A percentile compares a stretch with the other conserved stretches of the same genome.
Conservation (phyloP, 2,113 vertebrate species). For the Chitala chitala region DNA sequence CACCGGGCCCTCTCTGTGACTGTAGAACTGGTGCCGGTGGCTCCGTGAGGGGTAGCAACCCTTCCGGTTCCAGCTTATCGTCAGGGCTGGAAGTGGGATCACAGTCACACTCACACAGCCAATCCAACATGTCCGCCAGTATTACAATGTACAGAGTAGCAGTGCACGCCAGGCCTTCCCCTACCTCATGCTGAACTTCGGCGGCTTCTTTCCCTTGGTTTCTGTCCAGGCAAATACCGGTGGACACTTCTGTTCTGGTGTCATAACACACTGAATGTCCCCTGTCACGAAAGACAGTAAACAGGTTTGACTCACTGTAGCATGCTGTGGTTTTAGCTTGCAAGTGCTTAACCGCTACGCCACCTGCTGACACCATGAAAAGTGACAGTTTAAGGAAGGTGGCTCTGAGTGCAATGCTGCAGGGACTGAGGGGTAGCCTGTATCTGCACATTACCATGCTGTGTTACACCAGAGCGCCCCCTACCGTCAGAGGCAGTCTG, state of each 20-base stretch:
- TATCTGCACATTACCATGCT: no score
- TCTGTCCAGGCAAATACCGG: constrained; percentile 35
- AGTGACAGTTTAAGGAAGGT: no score
- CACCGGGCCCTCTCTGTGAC: background rate
- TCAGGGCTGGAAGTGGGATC: constrained; percentile 39
- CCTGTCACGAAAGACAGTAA: constrained; percentile 35
- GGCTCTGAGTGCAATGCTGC: no score
- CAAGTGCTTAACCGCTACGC: no score
- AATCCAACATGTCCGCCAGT: background rate
- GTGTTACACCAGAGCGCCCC: background rate
- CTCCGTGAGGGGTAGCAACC: constrained; percentile 27
- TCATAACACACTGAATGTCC: constrained; percentile 15
- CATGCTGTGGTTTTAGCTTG: no score
- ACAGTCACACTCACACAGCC: background rate
- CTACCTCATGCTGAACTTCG: constrained; percentile 46
- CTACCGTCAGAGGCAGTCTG: constrained; percentile 58
- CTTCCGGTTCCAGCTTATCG: constrained; percentile 29
- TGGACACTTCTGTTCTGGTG: constrained; percentile 34
- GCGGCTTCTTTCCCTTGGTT: constrained; percentile 36
- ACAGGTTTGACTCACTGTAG: background rate
- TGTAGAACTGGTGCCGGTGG: constrained; percentile 16
- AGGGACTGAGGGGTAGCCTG: no score
- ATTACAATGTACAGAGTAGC: background rate
- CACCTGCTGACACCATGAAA: no score
- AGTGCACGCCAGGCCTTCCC: background rate